Conservation (phyloP, 2,797 vertebrate genomes). For the Acropternis orthonyx region DNA sequence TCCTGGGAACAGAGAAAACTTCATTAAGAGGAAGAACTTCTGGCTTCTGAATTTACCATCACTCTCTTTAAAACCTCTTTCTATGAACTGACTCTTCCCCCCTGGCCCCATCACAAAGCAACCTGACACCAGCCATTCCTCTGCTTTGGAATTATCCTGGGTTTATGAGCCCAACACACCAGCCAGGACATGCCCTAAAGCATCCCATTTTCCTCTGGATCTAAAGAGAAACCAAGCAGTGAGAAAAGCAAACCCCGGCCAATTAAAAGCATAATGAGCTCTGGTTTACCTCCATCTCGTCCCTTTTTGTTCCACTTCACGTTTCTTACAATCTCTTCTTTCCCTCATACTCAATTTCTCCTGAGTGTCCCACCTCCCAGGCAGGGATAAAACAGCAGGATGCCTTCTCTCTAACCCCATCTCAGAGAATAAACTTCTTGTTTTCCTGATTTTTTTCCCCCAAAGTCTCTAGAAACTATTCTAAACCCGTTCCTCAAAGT, state of each 20-base stretch:
- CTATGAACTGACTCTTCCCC: background rate
- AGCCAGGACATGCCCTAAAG: background rate
- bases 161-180: background rate
- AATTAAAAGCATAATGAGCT: background rate
- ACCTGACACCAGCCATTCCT: background rate
- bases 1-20: slow-evolving; percentile 77
- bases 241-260: background rate
- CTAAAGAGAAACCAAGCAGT: background rate
- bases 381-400: background rate
- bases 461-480: background rate
- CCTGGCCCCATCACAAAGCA: background rate
- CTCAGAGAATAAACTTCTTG: background rate
- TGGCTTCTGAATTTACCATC: background rate
- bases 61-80: background rate
- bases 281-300: background rate
- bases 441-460: background rate
- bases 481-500: background rate
- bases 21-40: background rate
- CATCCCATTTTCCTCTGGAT: background rate
- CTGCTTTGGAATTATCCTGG: background rate
- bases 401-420: background rate
- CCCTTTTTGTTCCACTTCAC: background rate
- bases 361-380: background rate
- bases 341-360: background rate
- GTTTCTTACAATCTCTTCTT: background rate